These are phyloP conservation scores for Pristionchus japonicus DNA, from an alignment of 2,888 invertebrate species.

Conservation along the genomic window DNA sequence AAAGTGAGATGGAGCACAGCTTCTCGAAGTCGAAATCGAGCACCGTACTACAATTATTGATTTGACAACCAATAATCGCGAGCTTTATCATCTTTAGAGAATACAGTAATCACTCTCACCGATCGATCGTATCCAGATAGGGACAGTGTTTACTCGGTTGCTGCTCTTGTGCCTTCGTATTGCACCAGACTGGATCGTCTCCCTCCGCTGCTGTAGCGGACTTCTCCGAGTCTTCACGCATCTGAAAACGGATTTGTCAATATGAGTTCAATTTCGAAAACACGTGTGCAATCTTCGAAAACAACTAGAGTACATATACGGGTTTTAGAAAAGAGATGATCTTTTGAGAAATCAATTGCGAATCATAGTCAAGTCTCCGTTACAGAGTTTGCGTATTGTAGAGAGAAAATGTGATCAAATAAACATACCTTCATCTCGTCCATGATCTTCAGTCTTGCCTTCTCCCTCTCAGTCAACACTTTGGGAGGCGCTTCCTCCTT, in stretches of 20 bases:
- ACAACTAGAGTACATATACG: too few relatives aligned
- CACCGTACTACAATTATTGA: slow-evolving; percentile 81
- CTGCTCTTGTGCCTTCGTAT: slow-evolving; percentile 68
- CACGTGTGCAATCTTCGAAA: too few relatives aligned
- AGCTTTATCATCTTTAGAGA: too few relatives aligned
- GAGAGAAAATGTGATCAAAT: too few relatives aligned
- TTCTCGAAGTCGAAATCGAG: slow-evolving; percentile 99
- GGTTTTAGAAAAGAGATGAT: too few relatives aligned
- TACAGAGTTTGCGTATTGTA: too few relatives aligned
- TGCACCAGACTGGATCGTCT: slow-evolving; percentile 61
- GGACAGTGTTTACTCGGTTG: slow-evolving; percentile 82
- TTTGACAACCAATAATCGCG: too few relatives aligned
- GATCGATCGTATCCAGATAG: slow-evolving; percentile 96
- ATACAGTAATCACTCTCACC: slow-evolving; percentile 77
- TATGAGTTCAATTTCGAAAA: too few relatives aligned
- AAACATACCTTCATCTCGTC: slow-evolving; percentile 7
- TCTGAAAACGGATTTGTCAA: neutral
- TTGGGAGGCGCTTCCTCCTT: slow-evolving; percentile 49
- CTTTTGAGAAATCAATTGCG: too few relatives aligned
- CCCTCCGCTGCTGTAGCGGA: neutral
- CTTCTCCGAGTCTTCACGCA: neutral
- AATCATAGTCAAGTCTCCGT: too few relatives aligned
- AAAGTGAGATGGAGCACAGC: slow-evolving; percentile 95
- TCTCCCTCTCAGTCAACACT: slow-evolving; percentile 58
- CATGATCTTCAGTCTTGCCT: slow-evolving; percentile 54